Percentiles rank a stretch among this genome's conserved stretches.
phyloP scores from a whole-genome alignment of 2,888 invertebrate species.

The Lasius platythorax region DNA sequence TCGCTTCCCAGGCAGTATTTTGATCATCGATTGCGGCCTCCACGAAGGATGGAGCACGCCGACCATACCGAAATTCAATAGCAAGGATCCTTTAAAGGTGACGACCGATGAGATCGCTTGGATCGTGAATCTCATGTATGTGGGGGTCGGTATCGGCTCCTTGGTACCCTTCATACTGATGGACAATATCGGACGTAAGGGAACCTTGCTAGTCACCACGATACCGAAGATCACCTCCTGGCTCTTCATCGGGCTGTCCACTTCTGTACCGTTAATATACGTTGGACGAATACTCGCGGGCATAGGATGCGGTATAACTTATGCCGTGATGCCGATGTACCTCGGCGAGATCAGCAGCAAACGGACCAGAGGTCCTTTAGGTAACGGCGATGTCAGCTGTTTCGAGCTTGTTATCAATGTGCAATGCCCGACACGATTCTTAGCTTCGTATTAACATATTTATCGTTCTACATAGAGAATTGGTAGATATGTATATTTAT shows the following conservation, averaged over 20 bases:
- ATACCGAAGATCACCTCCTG: conserved; percentile 82
- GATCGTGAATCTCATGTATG: conserved; percentile 82
- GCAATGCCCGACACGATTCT: background rate
- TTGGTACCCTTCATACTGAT: conserved; percentile 81
- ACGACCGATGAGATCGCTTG: conserved; percentile 75
- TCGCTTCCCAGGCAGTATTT: conserved; percentile 80
- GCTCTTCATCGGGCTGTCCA: conserved; percentile 80
- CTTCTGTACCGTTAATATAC: conserved; percentile 74
- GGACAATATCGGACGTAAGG: conserved; percentile 83
- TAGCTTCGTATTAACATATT: background rate
- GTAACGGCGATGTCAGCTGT: conserved; percentile 69
- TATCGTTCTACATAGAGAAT: background rate
- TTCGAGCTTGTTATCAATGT: background rate
- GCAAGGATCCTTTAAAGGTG: conserved; percentile 76
- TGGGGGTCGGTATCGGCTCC: conserved; percentile 82
- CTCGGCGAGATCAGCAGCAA: conserved; percentile 83
- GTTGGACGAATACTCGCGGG: conserved; percentile 81
- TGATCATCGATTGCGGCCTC: conserved; percentile 83
- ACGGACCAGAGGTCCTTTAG: conserved; percentile 81
- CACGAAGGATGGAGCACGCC: conserved; percentile 85
- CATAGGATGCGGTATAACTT: conserved; percentile 83
- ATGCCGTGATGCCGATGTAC: conserved; percentile 83
- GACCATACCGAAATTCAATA: conserved; percentile 81
- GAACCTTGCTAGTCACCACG: conserved; percentile 82
- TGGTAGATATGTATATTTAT: conserved; percentile 1